Evolutionary conservation across 2,113 vertebrate species (phyloP).

Genomic region (Polypterus bichir): DNA sequence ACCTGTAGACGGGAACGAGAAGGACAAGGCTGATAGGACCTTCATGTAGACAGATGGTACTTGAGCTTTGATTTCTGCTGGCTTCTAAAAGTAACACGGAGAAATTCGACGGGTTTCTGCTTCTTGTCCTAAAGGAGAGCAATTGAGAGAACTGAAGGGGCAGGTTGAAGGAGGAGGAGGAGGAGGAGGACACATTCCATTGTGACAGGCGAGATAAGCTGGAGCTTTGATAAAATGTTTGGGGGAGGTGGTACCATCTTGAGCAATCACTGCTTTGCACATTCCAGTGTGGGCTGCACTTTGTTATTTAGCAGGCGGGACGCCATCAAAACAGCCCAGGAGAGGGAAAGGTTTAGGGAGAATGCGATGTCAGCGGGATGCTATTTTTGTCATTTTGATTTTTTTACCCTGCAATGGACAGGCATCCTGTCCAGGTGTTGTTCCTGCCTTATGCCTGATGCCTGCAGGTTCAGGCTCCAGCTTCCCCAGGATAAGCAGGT

Average conservation of each 20-base stretch:
- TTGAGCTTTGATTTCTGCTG: too few species aligned
- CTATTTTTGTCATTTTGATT: neutral
- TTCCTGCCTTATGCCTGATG: neutral
- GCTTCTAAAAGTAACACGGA: too few species aligned
- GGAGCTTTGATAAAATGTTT: conserved; percentile 6
- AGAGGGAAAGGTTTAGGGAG: neutral
- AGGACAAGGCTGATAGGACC: too few species aligned
- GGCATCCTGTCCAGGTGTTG: neutral
- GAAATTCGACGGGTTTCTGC: too few species aligned
- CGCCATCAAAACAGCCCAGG: neutral
- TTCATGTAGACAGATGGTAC: too few species aligned
- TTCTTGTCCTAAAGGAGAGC: too few species aligned
- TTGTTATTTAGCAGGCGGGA: neutral
- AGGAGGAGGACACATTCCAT: conserved; percentile 41
- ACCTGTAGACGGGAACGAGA: too few species aligned
- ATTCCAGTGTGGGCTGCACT: neutral
- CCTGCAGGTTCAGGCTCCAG: neutral
- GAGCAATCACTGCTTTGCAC: conserved; percentile 9
- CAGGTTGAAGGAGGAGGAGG: conserved; percentile 5
- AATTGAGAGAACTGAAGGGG: too few species aligned
- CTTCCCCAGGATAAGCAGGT: conserved; percentile 25
- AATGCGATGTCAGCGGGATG: neutral
- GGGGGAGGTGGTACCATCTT: conserved; percentile 45
- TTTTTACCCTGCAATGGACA: neutral
- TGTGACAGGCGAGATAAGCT: conserved; percentile 52